These are phyloP conservation scores for Smutsia gigantea DNA, from an alignment of 2,797 vertebrate genomes.

Conservation along the genomic window DNA sequence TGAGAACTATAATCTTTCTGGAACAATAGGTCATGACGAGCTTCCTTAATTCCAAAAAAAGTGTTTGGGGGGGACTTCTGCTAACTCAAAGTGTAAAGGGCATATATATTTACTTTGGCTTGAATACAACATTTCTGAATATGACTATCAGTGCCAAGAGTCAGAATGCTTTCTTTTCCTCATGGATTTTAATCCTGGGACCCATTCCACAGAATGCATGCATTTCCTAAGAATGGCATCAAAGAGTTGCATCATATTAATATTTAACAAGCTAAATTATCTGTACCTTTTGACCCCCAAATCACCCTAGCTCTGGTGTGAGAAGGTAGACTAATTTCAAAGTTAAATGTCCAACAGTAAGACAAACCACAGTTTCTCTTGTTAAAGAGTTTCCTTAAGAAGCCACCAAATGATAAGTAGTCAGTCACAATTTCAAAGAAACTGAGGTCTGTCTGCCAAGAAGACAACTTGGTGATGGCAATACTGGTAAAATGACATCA, in stretches of 20 bases:
- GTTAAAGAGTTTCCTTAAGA: slow-evolving; percentile 29
- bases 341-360: not conserved
- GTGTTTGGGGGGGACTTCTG: slow-evolving; percentile 76
- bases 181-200: slow-evolving; percentile 35
- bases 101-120: slow-evolving; percentile 82
- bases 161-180: slow-evolving; percentile 48
- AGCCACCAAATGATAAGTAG: not conserved
- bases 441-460: not conserved
- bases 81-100: slow-evolving; percentile 77
- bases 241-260: not conserved
- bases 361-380: slow-evolving; percentile 30
- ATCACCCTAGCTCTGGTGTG: not conserved
- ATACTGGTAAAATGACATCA: not conserved
- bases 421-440: slow-evolving; percentile 6
- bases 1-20: slow-evolving; percentile 74
- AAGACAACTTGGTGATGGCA: not conserved
- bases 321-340: not conserved
- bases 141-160: slow-evolving; percentile 66
- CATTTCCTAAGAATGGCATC: slow-evolving; percentile 34
- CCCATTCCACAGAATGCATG: not conserved
- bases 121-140: slow-evolving; percentile 68
- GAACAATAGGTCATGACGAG: slow-evolving; percentile 82
- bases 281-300: not conserved
- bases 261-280: not conserved
- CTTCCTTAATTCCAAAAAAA: slow-evolving; percentile 82